These are phyloP conservation scores for Bradypus variegatus DNA, from an alignment of 2,797 vertebrate species.

Conservation along the genomic window DNA sequence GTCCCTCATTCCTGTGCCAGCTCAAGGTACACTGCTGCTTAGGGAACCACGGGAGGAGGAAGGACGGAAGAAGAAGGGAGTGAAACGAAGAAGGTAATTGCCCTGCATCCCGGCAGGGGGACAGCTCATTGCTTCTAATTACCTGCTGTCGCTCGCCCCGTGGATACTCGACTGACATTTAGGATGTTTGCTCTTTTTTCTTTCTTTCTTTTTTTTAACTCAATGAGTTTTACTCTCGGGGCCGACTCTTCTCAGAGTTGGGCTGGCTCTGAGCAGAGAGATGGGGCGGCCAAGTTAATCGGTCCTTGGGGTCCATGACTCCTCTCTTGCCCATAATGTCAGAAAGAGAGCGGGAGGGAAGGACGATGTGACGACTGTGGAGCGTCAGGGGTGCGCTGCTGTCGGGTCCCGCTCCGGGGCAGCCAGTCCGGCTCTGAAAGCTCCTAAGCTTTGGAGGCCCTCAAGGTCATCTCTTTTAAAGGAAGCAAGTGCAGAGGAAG, in stretches of 20 bases:
- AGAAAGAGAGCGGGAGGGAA: neutral
- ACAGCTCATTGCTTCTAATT: constrained; percentile 74
- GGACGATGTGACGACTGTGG: neutral
- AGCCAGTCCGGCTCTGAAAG: neutral
- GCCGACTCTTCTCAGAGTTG: neutral
- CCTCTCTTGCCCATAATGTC: neutral
- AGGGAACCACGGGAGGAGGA: constrained; percentile 36
- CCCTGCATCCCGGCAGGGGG: constrained; percentile 63
- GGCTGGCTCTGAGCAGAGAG: neutral
- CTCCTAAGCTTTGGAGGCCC: neutral
- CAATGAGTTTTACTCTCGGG: constrained; percentile 26
- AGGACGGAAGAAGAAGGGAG: constrained; percentile 36
- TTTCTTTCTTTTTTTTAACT: neutral
- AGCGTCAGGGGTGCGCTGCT: neutral
- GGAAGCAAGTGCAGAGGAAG: neutral
- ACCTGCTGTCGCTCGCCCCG: constrained; percentile 48
- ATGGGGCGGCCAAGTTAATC: neutral
- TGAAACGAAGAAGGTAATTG: constrained; percentile 54
- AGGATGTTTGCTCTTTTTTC: constrained; percentile 15
- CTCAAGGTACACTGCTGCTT: constrained; percentile 35
- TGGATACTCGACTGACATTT: constrained; percentile 67
- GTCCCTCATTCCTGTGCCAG: constrained; percentile 37
- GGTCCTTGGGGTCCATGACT: neutral
- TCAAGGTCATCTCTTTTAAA: neutral
- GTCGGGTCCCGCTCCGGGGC: neutral